Percentiles rank a stretch among this genome's conserved stretches.
These are phyloP conservation scores for Drosophila saltans DNA, from an alignment of 1,140 invertebrate genomes.

Conservation along the genomic window DNA sequence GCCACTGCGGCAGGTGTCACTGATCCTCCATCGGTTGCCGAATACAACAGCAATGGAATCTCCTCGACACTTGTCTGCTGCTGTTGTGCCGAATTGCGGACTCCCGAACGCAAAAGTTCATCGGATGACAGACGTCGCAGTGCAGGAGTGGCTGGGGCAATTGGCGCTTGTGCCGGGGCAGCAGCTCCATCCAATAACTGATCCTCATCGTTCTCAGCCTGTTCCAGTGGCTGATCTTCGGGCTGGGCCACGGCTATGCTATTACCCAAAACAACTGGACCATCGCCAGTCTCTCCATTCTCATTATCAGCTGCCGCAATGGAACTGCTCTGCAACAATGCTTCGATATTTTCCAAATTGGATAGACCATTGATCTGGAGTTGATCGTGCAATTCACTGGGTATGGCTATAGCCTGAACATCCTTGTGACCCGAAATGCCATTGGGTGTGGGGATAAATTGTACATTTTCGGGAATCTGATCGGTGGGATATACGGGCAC, in stretches of 20 bases:
- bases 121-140: slow-evolving; percentile 61
- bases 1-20: slow-evolving; percentile 7
- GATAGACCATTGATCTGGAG: slow-evolving; percentile 72
- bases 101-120: slow-evolving; percentile 62
- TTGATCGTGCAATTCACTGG: slow-evolving; percentile 75
- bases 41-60: slow-evolving; percentile 74
- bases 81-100: slow-evolving; percentile 57
- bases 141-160: neutral
- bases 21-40: slow-evolving; percentile 58
- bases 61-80: slow-evolving; percentile 77
- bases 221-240: slow-evolving; percentile 63
- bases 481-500: slow-evolving; percentile 79
- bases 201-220: slow-evolving; percentile 71
- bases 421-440: slow-evolving; percentile 79
- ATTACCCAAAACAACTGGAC: slow-evolving; percentile 47
- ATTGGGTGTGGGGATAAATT: slow-evolving; percentile 79
- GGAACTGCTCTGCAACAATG: slow-evolving; percentile 68
- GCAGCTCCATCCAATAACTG: slow-evolving; percentile 63
- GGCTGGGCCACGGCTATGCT: slow-evolving; percentile 67
- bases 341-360: slow-evolving; percentile 78
- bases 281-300: neutral
- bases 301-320: slow-evolving; percentile 41
- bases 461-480: slow-evolving; percentile 76
- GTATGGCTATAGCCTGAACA: slow-evolving; percentile 79
- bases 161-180: neutral